Evolutionary conservation across 2,113 vertebrate species (phyloP).

Genomic region (Corythoichthys haematopterus): DNA sequence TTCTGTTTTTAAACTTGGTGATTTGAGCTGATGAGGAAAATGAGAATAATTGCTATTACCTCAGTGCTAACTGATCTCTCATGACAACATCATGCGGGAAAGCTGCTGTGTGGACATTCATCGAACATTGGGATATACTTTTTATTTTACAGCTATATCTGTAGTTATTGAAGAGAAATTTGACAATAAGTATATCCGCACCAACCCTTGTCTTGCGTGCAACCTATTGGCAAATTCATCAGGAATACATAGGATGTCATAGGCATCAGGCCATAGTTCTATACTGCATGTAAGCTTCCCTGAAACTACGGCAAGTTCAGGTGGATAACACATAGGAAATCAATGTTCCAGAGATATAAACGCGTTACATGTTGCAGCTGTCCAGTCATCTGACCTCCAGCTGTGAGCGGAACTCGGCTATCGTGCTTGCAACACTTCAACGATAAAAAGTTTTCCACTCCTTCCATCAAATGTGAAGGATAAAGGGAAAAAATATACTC

Average conservation of each 20-base stretch:
- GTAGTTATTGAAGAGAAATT: neutral
- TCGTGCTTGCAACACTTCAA: neutral
- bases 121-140: neutral
- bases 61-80: constrained; percentile 12
- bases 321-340: neutral
- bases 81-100: neutral
- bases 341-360: neutral
- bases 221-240: neutral
- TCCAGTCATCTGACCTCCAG: neutral
- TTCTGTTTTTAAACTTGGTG: constrained; percentile 61
- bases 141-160: neutral
- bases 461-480: neutral
- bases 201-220: neutral
- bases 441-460: neutral
- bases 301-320: neutral
- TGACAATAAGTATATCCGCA: neutral
- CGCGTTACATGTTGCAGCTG: neutral
- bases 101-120: neutral
- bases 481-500: too few species aligned
- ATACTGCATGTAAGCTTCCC: neutral
- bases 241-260: neutral
- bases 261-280: neutral
- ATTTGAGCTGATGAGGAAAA: constrained; percentile 46
- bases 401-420: neutral
- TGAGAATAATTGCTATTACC: constrained; percentile 20